Evolutionary conservation across 2,113 vertebrate genomes (phyloP), one percentile per base, ranked within the genome.

Genomic region (Labrus mixtus): DNA sequence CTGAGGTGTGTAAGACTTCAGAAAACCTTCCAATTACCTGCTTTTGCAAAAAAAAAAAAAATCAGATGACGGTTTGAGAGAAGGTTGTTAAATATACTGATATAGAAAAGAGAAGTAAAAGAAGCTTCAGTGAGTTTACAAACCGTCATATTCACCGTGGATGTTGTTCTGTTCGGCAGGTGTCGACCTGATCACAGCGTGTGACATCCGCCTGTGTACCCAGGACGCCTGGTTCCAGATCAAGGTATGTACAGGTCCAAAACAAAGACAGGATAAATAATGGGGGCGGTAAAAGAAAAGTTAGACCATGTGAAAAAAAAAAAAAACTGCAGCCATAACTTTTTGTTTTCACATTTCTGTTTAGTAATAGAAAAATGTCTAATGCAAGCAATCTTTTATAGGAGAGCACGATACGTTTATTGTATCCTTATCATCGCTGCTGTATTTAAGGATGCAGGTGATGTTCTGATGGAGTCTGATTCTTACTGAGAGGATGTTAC

Each of bases 151-250:
- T 53, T 73, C 7, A 59, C 11, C 59, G 15, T 74, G 20, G 36
- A 12, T 68, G 43, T 37, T 39, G 37, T 85, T 74, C 8, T 73
- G 25, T 43, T 3, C 10, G 39, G 16, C 80, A 98, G 97, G 96
- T 0, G 90, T 98, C 4, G 95, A 97, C 78, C 93, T 97, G 58
- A 87, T 98, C 75, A 94, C 95, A 0, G 95, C 97, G 80, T 97
- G 96, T 25, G 97, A 97, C 67, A 95, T 98, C n/a, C 95, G 96
- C 0, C 94, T 96, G 61, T 97, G 97, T 39, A 88, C 95, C 0
- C 95, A 95, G 88, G 96, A 97, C 11, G 94, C 96, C 22, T 96
- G 93, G 94, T 97, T 97, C 89, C 96, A 98, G 87, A 91, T 97
- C 9, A 98, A 97, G 95, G 56, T 58, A 19, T 10, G 56, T 33